Base-by-base conservation (phyloP, 1,140 invertebrate genomes). In the Daktulosphaira vitifoliae region DNA sequence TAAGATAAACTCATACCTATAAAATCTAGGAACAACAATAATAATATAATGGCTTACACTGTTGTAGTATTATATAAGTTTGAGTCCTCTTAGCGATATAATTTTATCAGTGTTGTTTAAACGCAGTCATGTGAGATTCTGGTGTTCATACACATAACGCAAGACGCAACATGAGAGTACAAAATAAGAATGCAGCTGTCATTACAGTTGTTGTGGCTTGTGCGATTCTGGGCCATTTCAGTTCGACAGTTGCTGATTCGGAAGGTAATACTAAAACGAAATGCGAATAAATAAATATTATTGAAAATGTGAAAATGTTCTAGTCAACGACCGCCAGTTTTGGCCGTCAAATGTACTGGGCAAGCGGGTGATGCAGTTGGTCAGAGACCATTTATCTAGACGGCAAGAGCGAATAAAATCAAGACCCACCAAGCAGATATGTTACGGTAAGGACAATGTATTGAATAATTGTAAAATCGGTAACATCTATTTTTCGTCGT, bases 401-500 rank as follows among this genome's bases (percentile, higher is more conserved):
- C 51, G 65, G 51, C 65, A 66, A 56, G 65, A 66, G 16, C 46
- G 65, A 23, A 54, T 42, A 37, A 53, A 66, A 18, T 54, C 49
- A 7, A 38, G 65, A 56, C 5, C 56, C n/a, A 48, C 65, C 9
- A 53, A 54, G 29, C 51, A 66, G 44, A 54, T 66, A 54, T 66
- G 65, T 16, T 66, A 66, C 25, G 65, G 65, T 66, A 54, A 66
- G 50, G 33, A n/a, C n/a, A n/a, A n/a, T n/a, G n/a, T n/a, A n/a
- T n/a, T n/a, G n/a, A n/a, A n/a, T n/a, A n/a, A 39, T 39, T 39
- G n/a, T n/a, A n/a, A 8, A 9, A 8, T 16, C 20, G 15, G 7
- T 7, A 48, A 48, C n/a, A 16, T n/a, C 6, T 16, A 7, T 48
- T 48, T 48, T 5, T 48, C 15, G 5, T 16, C 25, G 49, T 16